Conservation (phyloP, 2,113 vertebrate genomes). For the Dolichallabes microphthalmus region DNA sequence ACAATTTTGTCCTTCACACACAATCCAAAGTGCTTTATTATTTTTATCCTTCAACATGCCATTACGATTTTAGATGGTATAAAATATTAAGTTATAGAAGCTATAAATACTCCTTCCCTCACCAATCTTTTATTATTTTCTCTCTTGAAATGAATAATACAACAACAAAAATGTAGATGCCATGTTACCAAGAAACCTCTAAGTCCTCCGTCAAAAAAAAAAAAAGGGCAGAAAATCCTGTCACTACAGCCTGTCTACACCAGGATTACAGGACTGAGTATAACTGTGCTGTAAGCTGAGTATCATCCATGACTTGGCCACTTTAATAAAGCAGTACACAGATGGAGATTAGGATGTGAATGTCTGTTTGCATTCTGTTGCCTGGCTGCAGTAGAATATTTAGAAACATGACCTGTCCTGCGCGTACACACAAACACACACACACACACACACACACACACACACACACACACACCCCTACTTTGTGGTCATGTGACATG, state of each 20-base stretch:
- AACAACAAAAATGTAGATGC: background rate
- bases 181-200: background rate
- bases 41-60: too few relatives aligned
- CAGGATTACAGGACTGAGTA: background rate
- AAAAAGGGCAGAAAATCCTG: background rate
- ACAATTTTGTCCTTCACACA: too few relatives aligned
- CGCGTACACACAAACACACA: background rate
- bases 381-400: conserved; percentile 41
- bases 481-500: background rate
- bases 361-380: conserved; percentile 26
- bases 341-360: background rate
- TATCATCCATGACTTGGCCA: background rate
- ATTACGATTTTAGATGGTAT: too few relatives aligned
- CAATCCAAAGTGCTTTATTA: too few relatives aligned
- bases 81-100: too few relatives aligned
- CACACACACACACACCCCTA: background rate
- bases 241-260: background rate
- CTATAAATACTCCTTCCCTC: background rate
- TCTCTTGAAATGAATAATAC: background rate
- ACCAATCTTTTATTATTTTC: background rate
- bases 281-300: background rate
- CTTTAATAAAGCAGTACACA: conserved; percentile 2
- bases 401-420: conserved; percentile 38
- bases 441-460: background rate
- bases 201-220: background rate